Evolutionary conservation across 2,888 invertebrate genomes (phyloP), one percentile per base, ranked within the genome.

Genomic region (Electrophaes corylata): DNA sequence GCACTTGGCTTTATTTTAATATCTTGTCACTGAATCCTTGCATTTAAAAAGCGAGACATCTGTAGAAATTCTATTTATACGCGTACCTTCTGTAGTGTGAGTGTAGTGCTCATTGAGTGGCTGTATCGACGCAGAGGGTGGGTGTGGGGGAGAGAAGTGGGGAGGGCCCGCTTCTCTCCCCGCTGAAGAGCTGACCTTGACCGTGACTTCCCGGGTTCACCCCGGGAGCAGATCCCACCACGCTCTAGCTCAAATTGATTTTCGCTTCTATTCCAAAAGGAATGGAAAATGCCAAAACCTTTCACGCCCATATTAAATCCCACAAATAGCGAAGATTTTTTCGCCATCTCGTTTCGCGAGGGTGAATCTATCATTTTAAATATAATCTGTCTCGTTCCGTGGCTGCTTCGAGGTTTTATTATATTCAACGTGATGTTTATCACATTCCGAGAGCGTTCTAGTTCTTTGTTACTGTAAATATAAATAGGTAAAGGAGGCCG

Each of bases 111-210:
- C 81, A 84, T 79, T 84, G 86, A 79, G 84, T 72, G 79, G 73
- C 70, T 67, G 75, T 79, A 78, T 81, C 75, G 83, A 76, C 76
- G 75, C 69, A 66, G 72, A 53, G 66, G 67, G 67, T 56, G 70
- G 64, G 65, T 63, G 64, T 67, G 61, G 62, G 64, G 65, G 55
- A 55, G 60, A 43, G 29, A 54, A 60, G 61, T 61, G 62, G 57
- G 57, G 67, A 72, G 71, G 67, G 68, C n/a, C n/a, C n/a, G n/a
- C n/a, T n/a, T n/a, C n/a, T n/a, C n/a, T n/a, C n/a, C n/a, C n/a
- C n/a, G n/a, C n/a, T n/a, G n/a, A 68, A 70, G 81, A 79, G 75
- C 81, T 81, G 90, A 91, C 91, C 91, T 91, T 91, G 91, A 88
- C 91, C 91, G 85, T 91, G 91, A 91, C 91, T 89, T 80, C 72